Percentiles rank a stretch among this genome's conserved stretches.
These are phyloP conservation scores for Ennomos fuscantarius DNA, from an alignment of 2,888 invertebrate species.

Conservation along the genomic window DNA sequence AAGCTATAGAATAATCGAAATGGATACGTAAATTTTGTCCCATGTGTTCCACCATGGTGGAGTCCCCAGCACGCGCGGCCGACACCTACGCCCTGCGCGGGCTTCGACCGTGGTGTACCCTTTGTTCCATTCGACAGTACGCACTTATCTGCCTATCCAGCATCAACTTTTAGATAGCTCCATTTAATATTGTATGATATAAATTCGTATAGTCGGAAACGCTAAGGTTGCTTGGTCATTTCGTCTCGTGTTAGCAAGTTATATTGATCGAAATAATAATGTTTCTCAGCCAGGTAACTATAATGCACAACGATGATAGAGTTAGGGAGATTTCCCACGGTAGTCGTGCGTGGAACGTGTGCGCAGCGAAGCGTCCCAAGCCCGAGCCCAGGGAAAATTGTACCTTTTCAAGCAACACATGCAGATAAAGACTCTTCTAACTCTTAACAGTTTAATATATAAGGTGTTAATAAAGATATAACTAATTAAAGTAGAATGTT, in stretches of 20 bases:
- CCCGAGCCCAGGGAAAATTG: slow-evolving; percentile 31
- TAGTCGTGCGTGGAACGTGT: slow-evolving; percentile 40
- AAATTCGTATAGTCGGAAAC: too few species aligned
- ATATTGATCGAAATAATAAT: too few species aligned
- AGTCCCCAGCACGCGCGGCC: not conserved
- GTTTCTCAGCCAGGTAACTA: too few species aligned
- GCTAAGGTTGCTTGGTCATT: too few species aligned
- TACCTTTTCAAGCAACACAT: slow-evolving; percentile 33
- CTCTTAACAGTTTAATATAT: not conserved
- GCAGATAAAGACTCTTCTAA: slow-evolving; percentile 25
- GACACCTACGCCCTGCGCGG: slow-evolving; percentile 21
- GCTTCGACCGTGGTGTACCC: slow-evolving; percentile 5
- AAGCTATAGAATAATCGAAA: too few species aligned
- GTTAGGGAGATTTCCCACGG: slow-evolving; percentile 37
- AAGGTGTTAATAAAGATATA: not conserved
- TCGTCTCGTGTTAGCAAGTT: too few species aligned
- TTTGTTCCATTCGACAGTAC: slow-evolving; percentile 11
- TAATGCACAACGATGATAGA: slow-evolving; percentile 1
- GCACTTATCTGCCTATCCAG: not conserved
- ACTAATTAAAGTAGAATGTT: too few species aligned
- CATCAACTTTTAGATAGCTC: too few species aligned
- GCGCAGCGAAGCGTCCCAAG: slow-evolving; percentile 50
- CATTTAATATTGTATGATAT: too few species aligned
- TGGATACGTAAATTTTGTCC: not conserved
- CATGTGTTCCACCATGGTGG: not conserved